These are phyloP conservation scores for Aldabrachelys gigantea DNA, from an alignment of 2,113 vertebrate genomes.

Conservation along the genomic window DNA sequence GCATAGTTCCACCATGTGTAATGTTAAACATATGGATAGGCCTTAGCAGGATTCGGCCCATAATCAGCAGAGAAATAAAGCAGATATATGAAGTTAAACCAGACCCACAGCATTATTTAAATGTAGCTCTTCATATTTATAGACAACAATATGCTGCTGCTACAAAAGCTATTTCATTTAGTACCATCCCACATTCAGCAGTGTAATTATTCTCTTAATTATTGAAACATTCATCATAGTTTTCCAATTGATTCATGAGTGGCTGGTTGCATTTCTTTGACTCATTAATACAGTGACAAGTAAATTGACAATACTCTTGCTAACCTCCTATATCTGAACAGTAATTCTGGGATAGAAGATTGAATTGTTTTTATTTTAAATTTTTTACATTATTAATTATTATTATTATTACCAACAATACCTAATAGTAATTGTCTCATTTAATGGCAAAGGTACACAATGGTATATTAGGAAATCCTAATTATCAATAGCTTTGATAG, in stretches of 20 bases:
- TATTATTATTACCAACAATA: slow-evolving; percentile 57
- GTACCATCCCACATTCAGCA: slow-evolving; percentile 55
- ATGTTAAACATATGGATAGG: neutral
- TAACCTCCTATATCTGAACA: slow-evolving; percentile 23
- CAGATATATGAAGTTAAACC: neutral
- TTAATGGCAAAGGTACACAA: slow-evolving; percentile 37
- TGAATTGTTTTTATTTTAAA: neutral
- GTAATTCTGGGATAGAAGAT: neutral
- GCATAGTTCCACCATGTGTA: accelerated
- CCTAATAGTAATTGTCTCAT: slow-evolving; percentile 50
- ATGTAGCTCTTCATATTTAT: slow-evolving; percentile 62
- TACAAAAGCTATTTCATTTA: slow-evolving; percentile 66
- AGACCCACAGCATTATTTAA: slow-evolving; percentile 30
- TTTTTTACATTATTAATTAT: neutral
- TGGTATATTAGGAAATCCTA: slow-evolving; percentile 51
- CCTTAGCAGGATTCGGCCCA: neutral
- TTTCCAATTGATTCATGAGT: slow-evolving; percentile 73
- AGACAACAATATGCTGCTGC: slow-evolving; percentile 49
- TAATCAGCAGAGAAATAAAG: neutral
- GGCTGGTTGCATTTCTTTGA: slow-evolving; percentile 66
- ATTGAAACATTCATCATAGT: slow-evolving; percentile 74
- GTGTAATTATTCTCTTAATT: slow-evolving; percentile 78
- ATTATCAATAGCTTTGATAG: slow-evolving; percentile 63
- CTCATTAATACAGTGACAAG: slow-evolving; percentile 53
- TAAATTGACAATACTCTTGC: slow-evolving; percentile 38